Percentiles rank a stretch among this genome's conserved stretches.
Evolutionary conservation across 2,113 vertebrate species (phyloP).

Genomic region (Nerophis lumbriciformis): DNA sequence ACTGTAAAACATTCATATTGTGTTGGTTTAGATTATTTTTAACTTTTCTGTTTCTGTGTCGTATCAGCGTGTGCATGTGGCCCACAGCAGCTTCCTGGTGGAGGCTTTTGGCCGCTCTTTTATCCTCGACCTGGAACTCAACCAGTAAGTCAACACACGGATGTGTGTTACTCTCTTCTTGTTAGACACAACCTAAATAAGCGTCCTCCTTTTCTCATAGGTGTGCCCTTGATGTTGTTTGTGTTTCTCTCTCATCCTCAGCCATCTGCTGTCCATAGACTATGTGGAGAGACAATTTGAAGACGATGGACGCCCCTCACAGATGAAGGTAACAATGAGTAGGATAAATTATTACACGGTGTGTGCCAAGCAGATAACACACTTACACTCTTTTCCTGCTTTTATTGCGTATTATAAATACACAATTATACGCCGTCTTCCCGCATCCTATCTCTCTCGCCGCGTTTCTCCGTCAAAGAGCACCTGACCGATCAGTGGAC

Average conservation of each 20-base stretch:
- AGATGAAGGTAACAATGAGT: constrained; percentile 71
- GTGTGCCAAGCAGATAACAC: not conserved
- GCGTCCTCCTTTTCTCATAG: no score
- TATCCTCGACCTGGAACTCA: constrained; percentile 86
- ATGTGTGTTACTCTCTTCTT: not conserved
- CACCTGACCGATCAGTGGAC: constrained; percentile 55
- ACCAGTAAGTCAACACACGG: constrained; percentile 78
- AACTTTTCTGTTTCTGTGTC: not conserved
- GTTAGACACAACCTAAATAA: no score
- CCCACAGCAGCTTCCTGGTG: constrained; percentile 84
- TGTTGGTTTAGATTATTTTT: no score
- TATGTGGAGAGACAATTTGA: constrained; percentile 84
- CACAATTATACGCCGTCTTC: not conserved
- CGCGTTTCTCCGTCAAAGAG: constrained; percentile 22
- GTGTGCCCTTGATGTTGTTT: not conserved
- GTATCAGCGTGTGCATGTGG: constrained; percentile 81
- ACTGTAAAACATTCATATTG: no score
- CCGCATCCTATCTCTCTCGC: constrained; percentile 2
- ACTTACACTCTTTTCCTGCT: not conserved
- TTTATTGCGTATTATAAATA: not conserved
- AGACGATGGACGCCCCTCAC: constrained; percentile 65
- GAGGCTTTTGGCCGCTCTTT: constrained; percentile 80
- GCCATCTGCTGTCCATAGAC: constrained; percentile 83
- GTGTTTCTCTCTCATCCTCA: constrained; percentile 38
- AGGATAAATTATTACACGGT: not conserved